These are phyloP conservation scores for Phyllotreta cruciferae DNA, from an alignment of 2,888 invertebrate species.

Conservation along the genomic window DNA sequence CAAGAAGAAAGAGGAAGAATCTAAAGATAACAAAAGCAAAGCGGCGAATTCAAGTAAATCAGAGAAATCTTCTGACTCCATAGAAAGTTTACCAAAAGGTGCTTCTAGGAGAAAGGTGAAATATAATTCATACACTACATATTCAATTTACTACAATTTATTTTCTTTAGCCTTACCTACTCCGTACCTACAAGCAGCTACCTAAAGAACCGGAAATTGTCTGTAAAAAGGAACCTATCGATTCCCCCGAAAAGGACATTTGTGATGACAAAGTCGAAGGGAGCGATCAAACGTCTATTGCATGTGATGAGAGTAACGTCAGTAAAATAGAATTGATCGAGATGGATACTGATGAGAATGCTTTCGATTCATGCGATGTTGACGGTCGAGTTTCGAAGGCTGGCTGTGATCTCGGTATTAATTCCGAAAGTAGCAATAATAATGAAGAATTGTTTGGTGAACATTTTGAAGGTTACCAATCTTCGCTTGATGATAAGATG, in stretches of 20 bases:
- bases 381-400: conserved; percentile 25
- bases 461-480: too few relatives aligned
- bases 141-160: too few relatives aligned
- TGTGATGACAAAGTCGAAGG: conserved; percentile 25
- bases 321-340: neutral
- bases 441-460: neutral
- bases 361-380: neutral
- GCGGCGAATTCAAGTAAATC: conserved; percentile 22
- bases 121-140: conserved; percentile 27
- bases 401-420: conserved; percentile 24
- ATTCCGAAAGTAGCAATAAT: conserved; percentile 4
- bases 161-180: conserved; percentile 17
- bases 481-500: too few relatives aligned
- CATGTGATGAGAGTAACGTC: neutral
- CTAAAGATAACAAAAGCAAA: conserved; percentile 36
- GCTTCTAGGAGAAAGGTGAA: conserved; percentile 45
- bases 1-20: conserved; percentile 43
- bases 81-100: conserved; percentile 37
- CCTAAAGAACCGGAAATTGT: neutral
- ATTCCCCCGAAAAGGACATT: conserved; percentile 7
- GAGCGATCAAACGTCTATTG: neutral
- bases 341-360: neutral
- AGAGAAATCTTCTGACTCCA: conserved; percentile 21
- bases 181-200: conserved; percentile 9
- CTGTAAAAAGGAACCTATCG: neutral